phyloP scores from a whole-genome alignment of 2,888 invertebrate genomes.

The Deladenus siricidicola region DNA sequence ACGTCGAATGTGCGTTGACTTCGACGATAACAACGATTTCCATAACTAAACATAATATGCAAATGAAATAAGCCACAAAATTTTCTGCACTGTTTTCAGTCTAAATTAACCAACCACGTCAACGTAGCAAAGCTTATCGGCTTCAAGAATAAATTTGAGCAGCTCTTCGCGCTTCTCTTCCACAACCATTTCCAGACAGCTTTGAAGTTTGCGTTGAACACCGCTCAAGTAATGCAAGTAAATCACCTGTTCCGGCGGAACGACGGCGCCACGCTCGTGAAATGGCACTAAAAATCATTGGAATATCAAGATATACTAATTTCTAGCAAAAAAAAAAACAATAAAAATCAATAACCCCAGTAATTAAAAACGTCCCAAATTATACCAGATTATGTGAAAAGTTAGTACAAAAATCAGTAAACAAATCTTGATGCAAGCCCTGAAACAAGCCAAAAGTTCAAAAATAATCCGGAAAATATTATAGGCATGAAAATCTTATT shows the following conservation, averaged over 20 bases:
- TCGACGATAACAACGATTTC: conserved; percentile 21
- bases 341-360: no score
- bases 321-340: no score
- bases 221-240: conserved; percentile 40
- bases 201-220: conserved; percentile 35
- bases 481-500: no score
- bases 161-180: conserved; percentile 19
- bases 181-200: conserved; percentile 21
- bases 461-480: no score
- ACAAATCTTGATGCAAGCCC: no score
- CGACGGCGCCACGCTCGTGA: conserved; percentile 13
- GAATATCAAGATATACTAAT: no score
- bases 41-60: conserved; percentile 18
- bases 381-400: no score
- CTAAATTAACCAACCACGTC: conserved; percentile 11
- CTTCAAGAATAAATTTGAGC: conserved; percentile 20
- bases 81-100: no score
- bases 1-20: conserved; percentile 6
- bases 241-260: conserved; percentile 27
- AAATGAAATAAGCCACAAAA: not conserved
- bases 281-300: not conserved
- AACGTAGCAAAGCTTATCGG: conserved; percentile 24
- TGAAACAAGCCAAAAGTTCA: no score
- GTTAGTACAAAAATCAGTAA: no score
- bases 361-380: no score